phyloP scores from a whole-genome alignment of 2,113 vertebrate genomes.

The Podarcis muralis region DNA sequence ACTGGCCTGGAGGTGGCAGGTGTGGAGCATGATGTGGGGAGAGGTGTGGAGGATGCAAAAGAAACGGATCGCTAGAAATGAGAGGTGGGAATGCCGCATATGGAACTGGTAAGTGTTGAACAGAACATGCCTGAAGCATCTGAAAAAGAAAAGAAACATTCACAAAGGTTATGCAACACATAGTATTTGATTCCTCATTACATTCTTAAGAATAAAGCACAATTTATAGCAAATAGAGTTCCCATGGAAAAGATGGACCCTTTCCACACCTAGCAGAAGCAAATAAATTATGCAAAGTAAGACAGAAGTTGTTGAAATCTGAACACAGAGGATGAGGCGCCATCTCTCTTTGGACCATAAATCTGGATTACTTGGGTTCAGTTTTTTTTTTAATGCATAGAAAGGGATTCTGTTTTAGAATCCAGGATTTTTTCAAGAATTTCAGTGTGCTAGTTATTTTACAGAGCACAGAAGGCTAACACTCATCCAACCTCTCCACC shows the following conservation, averaged over 20 bases:
- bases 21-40: slow-evolving; percentile 89
- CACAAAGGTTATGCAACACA: slow-evolving; percentile 41
- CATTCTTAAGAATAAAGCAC: neutral
- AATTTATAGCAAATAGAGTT: neutral
- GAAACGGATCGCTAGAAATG: slow-evolving; percentile 93
- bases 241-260: neutral
- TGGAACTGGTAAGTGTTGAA: slow-evolving; percentile 95
- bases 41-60: slow-evolving; percentile 92
- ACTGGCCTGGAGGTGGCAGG: slow-evolving; percentile 90
- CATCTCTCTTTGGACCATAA: neutral
- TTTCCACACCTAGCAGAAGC: neutral
- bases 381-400: neutral
- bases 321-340: neutral
- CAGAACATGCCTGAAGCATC: slow-evolving; percentile 96
- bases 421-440: too few relatives aligned
- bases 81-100: slow-evolving; percentile 95
- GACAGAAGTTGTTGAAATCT: neutral
- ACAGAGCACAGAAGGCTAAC: neutral
- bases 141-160: slow-evolving; percentile 70
- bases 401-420: too few relatives aligned
- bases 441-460: neutral
- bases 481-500: neutral
- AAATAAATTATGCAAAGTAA: neutral
- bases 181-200: neutral
- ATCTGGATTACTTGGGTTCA: neutral